A percentile compares a stretch with the other conserved stretches of the same genome.
These are phyloP conservation scores for Stegastes partitus DNA, from an alignment of 2,113 vertebrate genomes.

Conservation along the genomic window DNA sequence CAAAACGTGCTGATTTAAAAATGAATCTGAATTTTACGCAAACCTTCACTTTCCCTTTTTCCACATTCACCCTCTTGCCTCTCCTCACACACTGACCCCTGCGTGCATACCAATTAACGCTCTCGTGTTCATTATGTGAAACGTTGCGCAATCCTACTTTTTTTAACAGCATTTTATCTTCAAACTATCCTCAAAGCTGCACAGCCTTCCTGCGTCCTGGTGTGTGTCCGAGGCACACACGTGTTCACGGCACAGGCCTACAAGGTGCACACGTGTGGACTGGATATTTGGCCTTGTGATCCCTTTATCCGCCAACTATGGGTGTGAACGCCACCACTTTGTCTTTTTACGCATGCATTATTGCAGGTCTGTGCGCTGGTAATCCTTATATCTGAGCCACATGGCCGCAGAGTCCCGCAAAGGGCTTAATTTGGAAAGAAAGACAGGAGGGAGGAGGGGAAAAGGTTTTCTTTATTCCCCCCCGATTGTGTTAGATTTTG, in stretches of 20 bases:
- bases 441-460: background rate
- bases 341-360: slow-evolving; percentile 62
- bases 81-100: background rate
- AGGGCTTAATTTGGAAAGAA: background rate
- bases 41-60: background rate
- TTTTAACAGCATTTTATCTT: background rate
- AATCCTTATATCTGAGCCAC: slow-evolving; percentile 66
- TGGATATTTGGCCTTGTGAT: slow-evolving; percentile 74
- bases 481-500: background rate
- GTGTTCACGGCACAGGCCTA: slow-evolving; percentile 53
- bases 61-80: background rate
- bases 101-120: slow-evolving; percentile 11
- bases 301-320: slow-evolving; percentile 61
- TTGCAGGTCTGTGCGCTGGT: slow-evolving; percentile 47
- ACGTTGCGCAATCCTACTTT: slow-evolving; percentile 30
- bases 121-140: slow-evolving; percentile 32
- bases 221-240: slow-evolving; percentile 43
- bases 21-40: background rate
- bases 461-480: background rate
- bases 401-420: slow-evolving; percentile 31
- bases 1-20: background rate
- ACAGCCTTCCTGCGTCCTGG: background rate
- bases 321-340: slow-evolving; percentile 68
- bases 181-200: slow-evolving; percentile 6
- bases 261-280: slow-evolving; percentile 67